phyloP scores from a whole-genome alignment of 1,140 invertebrate species.

The Drosophila elegans region DNA sequence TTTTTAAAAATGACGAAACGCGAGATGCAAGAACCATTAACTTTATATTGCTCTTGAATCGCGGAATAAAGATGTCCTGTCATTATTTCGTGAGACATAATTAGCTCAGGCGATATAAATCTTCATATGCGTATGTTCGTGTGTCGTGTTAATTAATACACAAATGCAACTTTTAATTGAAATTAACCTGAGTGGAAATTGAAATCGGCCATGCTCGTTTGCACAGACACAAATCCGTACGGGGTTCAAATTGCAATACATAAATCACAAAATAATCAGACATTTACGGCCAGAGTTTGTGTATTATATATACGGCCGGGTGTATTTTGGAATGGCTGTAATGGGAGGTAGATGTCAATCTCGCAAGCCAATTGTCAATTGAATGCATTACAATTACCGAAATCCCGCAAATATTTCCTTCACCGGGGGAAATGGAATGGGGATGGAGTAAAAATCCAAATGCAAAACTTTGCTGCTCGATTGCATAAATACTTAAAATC shows the following conservation, averaged over 20 bases:
- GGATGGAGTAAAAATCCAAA: constrained; percentile 29
- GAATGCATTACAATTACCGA: constrained; percentile 71
- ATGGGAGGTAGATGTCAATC: constrained; percentile 60
- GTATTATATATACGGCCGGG: constrained; percentile 12
- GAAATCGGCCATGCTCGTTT: constrained; percentile 49
- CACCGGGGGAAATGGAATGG: constrained; percentile 21
- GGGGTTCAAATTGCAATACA: constrained; percentile 71
- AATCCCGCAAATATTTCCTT: constrained; percentile 75
- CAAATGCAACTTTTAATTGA: constrained; percentile 66
- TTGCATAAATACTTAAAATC: constrained; percentile 76
- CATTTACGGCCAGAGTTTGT: constrained; percentile 39
- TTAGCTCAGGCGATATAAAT: constrained; percentile 20
- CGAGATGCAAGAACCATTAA: no score
- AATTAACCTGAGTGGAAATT: constrained; percentile 68
- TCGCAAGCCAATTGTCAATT: constrained; percentile 78
- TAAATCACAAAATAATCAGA: constrained; percentile 82
- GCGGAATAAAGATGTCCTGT: not conserved
- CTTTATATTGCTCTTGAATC: not conserved
- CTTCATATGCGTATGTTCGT: not conserved
- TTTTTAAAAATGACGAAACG: no score
- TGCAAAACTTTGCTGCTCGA: constrained; percentile 46
- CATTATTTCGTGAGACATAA: constrained; percentile 20
- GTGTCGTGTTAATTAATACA: constrained; percentile 65
- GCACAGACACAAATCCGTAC: constrained; percentile 56
- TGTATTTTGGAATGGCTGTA: not conserved